Evolutionary conservation across 2,888 invertebrate genomes (phyloP).

Genomic region (Mylabris sibirica): DNA sequence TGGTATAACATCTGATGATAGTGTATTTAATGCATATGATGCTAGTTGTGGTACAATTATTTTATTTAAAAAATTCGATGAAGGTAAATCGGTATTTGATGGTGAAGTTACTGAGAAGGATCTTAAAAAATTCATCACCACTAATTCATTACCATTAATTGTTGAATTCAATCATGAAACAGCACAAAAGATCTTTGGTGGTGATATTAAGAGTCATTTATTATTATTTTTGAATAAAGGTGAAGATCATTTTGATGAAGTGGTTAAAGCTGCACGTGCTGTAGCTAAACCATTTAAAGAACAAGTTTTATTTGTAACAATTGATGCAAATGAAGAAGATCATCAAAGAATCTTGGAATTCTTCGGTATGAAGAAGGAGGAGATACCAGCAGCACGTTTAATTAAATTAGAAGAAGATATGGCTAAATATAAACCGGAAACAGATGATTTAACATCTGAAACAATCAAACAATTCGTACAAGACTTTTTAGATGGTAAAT

Average conservation of each 20-base stretch:
- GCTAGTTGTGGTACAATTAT: slow-evolving; percentile 81
- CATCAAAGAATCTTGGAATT: slow-evolving; percentile 98
- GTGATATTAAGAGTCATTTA: slow-evolving; percentile 96
- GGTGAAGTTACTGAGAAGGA: slow-evolving; percentile 73
- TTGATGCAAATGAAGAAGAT: slow-evolving; percentile 94
- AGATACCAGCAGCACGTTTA: slow-evolving; percentile 87
- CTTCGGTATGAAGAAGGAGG: slow-evolving; percentile 93
- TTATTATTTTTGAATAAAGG: slow-evolving; percentile 94
- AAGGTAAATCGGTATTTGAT: slow-evolving; percentile 76
- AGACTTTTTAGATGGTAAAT: slow-evolving; percentile 87
- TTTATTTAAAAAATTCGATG: slow-evolving; percentile 95
- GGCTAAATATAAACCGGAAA: slow-evolving; percentile 95
- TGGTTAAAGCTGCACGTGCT: slow-evolving; percentile 78
- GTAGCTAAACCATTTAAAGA: slow-evolving; percentile 92
- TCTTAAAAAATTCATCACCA: slow-evolving; percentile 83
- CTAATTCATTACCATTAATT: slow-evolving; percentile 86
- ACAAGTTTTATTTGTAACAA: slow-evolving; percentile 92
- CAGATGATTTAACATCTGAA: slow-evolving; percentile 73
- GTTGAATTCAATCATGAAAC: slow-evolving; percentile 98
- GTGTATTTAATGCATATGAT: slow-evolving; percentile 80
- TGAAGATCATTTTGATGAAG: slow-evolving; percentile 82
- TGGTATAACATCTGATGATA: slow-evolving; percentile 82
- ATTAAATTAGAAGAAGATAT: slow-evolving; percentile 97
- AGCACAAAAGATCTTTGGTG: slow-evolving; percentile 98
- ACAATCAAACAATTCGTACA: slow-evolving; percentile 82